These are phyloP conservation scores for Drosophila dives DNA, from an alignment of 2,888 invertebrate species.

Conservation along the genomic window DNA sequence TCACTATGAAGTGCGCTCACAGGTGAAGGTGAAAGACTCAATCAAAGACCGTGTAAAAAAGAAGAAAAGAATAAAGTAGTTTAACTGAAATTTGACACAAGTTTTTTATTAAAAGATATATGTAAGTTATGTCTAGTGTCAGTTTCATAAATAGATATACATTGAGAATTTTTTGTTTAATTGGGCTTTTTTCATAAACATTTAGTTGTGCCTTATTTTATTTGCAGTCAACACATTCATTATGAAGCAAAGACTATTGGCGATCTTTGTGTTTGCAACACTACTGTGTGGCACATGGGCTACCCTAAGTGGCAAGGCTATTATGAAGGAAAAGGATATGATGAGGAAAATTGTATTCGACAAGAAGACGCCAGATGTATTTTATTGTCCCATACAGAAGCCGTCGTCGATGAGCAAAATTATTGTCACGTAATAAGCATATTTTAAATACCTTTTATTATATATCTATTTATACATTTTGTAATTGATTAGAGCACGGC, in stretches of 20 bases:
- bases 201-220: neutral
- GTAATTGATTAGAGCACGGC: constrained; percentile 86
- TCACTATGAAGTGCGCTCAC: constrained; percentile 16
- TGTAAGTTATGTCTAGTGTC: neutral
- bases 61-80: neutral
- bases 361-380: constrained; percentile 91
- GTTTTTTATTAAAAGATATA: neutral
- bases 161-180: neutral
- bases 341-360: constrained; percentile 92
- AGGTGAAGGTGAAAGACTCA: constrained; percentile 11
- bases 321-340: constrained; percentile 88
- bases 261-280: constrained; percentile 25
- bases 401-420: constrained; percentile 91
- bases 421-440: constrained; percentile 87
- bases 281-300: constrained; percentile 57
- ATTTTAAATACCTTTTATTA: neutral
- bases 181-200: neutral
- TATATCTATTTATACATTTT: neutral
- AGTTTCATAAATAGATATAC: neutral
- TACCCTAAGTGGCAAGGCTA: constrained; percentile 76
- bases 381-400: constrained; percentile 92
- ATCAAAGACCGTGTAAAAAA: neutral
- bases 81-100: neutral
- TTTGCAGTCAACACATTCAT: constrained; percentile 25
- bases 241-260: constrained; percentile 37